Evolutionary conservation across 2,797 vertebrate species (phyloP), one percentile per base, ranked within the genome.

Genomic region (Dallia pectoralis): DNA sequence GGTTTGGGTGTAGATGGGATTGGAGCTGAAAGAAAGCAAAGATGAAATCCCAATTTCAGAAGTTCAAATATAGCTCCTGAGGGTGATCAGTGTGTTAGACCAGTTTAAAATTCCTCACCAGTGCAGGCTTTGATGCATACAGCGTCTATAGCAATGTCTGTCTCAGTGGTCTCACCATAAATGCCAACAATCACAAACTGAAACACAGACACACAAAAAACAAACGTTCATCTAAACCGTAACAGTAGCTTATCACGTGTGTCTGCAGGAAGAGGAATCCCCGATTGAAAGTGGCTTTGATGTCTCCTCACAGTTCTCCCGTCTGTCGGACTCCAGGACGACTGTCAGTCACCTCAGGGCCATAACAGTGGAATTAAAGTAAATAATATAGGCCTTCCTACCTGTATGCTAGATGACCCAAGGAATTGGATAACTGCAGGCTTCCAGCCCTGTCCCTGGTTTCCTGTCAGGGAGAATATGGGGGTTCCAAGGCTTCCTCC

Each of bases 111-210:
- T 32, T 51, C 27, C 90, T 90, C 78, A 96, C 94, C 92, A 77
- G 71, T 78, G 81, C 95, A 96, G 59, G 78, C 73, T 75, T 72
- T 71, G 14, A 95, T 80, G 71, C 90, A 93, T 22, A 95, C 89
- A 4, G 89, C 91, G 86, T 96, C 94, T 72, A 96, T 83, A 1
- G 94, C 95, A 75, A 96, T 88, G 11, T 94, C 93, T 5, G 94
- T 94, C 79, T 88, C 0, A 0, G 53, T 1, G 4, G 83, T 91
- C 70, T 92, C 89, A 83, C 92, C 93, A 79, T 72, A 95, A 8
- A 91, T 76, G 0, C 95, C 93, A 56, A 91, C 86, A 59, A 95
- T 80, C 0, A 90, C 89, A 88, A 95, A 96, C 95, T 95, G 79
- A 67, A 16, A 74, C 25, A 59, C 25, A 49, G n/a, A 72, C 64